Base-by-base conservation (phyloP, 2,797 vertebrate species). In the Lateolabrax maculatus region DNA sequence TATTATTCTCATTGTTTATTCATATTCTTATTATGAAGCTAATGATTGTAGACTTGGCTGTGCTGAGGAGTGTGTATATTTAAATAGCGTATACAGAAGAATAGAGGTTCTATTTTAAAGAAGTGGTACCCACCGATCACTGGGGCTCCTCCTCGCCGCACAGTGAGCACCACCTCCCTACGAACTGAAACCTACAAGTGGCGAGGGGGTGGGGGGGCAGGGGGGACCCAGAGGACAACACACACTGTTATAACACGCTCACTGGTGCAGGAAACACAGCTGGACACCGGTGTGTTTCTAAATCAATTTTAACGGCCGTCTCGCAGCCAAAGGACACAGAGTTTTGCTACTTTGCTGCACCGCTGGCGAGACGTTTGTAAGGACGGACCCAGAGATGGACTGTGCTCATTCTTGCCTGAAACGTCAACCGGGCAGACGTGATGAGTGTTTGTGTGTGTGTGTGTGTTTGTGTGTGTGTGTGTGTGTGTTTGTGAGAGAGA, bases 21-120 rank as follows among this genome's bases (percentile, higher is more conserved):
- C 89, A 84, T 92, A 90, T 91, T 94, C 79, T 91, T 91, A 90
- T 93, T 89, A 87, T 91, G 90, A 93, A 94, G 94, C 94, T 94
- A 83, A 94, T 94, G 95, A 95, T 95, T 95, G 95, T 96, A 95
- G 91, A 94, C 93, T 93, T 94, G 93, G 94, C 93, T 89, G 91
- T 93, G 94, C 93, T 92, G 89, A 95, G 92, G 85, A 90, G 91
- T 91, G 90, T 94, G 93, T 94, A 93, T 92, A 95, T 95, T 94
- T 94, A 94, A 93, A 92, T 91, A 94, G 89, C 87, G 41, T 85
- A 91, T 90, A 92, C 88, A 91, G 87, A 90, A 86, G 83, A 92
- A 77, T 87, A 93, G 89, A 89, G 80, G 85, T 88, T 90, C 79
- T 95, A 91, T 94, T 93, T 94, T 94, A 92, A 92, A 90, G 81